Percentiles rank a stretch among this genome's conserved stretches.
phyloP scores from a whole-genome alignment of 1,140 invertebrate species.

The Drosophila repletoides region DNA sequence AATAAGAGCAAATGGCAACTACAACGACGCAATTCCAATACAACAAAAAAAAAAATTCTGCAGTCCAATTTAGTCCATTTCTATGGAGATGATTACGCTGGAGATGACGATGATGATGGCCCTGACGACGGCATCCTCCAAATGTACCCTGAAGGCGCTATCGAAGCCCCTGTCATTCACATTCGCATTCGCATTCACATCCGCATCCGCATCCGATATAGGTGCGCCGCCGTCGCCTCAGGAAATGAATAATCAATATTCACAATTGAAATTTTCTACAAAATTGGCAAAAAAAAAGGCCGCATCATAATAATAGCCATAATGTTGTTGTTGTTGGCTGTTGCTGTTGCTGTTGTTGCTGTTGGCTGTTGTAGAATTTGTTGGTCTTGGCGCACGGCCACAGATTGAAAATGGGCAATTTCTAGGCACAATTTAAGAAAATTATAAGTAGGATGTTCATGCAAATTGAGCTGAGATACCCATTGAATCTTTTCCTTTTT shows the following conservation, averaged over 20 bases:
- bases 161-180: slow-evolving; percentile 22
- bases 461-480: no score
- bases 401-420: slow-evolving; percentile 8
- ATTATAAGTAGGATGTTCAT: no score
- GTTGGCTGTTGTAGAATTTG: no score
- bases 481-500: no score
- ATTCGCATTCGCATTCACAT: slow-evolving; percentile 9
- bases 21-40: slow-evolving; percentile 65
- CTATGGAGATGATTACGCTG: slow-evolving; percentile 41
- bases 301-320: slow-evolving; percentile 42
- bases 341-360: no score
- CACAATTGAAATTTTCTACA: slow-evolving; percentile 74
- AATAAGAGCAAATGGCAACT: slow-evolving; percentile 51
- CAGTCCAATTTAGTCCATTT: slow-evolving; percentile 76
- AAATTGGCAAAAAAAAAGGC: slow-evolving; percentile 68
- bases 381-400: background rate
- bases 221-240: slow-evolving; percentile 47
- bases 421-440: no score
- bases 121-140: slow-evolving; percentile 24
- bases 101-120: slow-evolving; percentile 28
- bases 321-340: slow-evolving; percentile 33
- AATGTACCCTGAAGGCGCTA: slow-evolving; percentile 22
- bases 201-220: slow-evolving; percentile 36
- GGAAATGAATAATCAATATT: slow-evolving; percentile 78
- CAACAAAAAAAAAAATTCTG: slow-evolving; percentile 57